phyloP scores from a whole-genome alignment of 2,113 vertebrate genomes.

The Muscicapa adusta region DNA sequence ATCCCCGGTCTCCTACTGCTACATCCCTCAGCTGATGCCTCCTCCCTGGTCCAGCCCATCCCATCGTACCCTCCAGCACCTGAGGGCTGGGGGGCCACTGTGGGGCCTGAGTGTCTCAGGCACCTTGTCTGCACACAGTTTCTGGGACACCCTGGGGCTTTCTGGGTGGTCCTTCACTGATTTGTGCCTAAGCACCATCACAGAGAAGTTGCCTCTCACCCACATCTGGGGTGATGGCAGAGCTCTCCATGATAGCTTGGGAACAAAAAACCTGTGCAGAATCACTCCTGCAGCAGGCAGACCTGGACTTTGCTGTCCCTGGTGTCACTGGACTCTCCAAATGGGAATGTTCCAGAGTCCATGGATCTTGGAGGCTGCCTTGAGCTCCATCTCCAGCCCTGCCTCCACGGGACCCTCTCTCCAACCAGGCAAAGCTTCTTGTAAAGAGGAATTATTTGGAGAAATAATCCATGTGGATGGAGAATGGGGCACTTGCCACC shows the following conservation, averaged over 20 bases:
- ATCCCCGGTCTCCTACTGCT: background rate
- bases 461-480: background rate
- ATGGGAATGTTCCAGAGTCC: fast-evolving
- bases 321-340: background rate
- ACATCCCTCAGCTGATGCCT: background rate
- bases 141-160: background rate
- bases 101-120: background rate
- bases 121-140: fast-evolving
- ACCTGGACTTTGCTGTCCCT: background rate
- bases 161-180: background rate
- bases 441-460: background rate
- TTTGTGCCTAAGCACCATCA: background rate
- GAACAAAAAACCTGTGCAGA: background rate
- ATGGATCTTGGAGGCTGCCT: background rate
- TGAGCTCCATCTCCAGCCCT: background rate
- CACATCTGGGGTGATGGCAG: fast-evolving
- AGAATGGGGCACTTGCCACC: background rate
- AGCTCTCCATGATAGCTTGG: background rate
- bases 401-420: background rate
- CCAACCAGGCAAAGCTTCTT: background rate
- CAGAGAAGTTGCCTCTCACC: background rate
- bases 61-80: too few relatives aligned
- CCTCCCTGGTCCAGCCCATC: background rate
- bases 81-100: background rate
- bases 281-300: constrained; percentile 20